Percentiles rank a stretch among this genome's conserved stretches.
phyloP scores from a whole-genome alignment of 1,140 invertebrate species.

The Conus betulinus region DNA sequence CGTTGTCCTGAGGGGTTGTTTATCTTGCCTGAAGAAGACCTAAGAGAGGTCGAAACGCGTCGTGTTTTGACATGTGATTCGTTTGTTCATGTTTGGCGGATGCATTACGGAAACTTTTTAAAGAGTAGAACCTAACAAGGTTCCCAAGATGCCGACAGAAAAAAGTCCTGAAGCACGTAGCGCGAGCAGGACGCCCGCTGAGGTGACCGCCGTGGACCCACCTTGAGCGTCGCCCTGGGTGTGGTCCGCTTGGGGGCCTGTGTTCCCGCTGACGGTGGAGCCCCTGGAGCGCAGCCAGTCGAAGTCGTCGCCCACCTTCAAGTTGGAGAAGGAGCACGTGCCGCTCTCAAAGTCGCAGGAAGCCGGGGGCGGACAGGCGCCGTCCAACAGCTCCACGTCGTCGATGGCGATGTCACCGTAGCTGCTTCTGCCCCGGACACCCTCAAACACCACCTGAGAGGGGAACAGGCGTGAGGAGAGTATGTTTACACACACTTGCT shows the following conservation, averaged over 20 bases:
- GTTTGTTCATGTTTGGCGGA: too few relatives aligned
- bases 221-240: slow-evolving; percentile 55
- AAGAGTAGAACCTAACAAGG: neutral
- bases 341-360: slow-evolving; percentile 70
- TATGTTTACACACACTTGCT: too few relatives aligned
- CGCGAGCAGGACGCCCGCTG: too few relatives aligned
- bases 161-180: too few relatives aligned
- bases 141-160: neutral
- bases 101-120: neutral
- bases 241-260: slow-evolving; percentile 70
- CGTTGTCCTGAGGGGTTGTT: too few relatives aligned
- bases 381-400: slow-evolving; percentile 46
- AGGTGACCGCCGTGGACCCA: neutral
- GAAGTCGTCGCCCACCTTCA: slow-evolving; percentile 64
- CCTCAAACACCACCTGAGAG: slow-evolving; percentile 81
- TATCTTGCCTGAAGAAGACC: too few relatives aligned
- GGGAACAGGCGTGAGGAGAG: too few relatives aligned
- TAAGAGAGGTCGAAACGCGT: too few relatives aligned
- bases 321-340: slow-evolving; percentile 66
- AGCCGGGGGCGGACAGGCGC: slow-evolving; percentile 55
- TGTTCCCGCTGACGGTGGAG: slow-evolving; percentile 45
- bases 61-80: too few relatives aligned
- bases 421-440: slow-evolving; percentile 73
- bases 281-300: slow-evolving; percentile 65
- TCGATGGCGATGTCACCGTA: slow-evolving; percentile 58